phyloP scores from a whole-genome alignment of 1,140 invertebrate genomes.

The Bradysia coprophila region DNA sequence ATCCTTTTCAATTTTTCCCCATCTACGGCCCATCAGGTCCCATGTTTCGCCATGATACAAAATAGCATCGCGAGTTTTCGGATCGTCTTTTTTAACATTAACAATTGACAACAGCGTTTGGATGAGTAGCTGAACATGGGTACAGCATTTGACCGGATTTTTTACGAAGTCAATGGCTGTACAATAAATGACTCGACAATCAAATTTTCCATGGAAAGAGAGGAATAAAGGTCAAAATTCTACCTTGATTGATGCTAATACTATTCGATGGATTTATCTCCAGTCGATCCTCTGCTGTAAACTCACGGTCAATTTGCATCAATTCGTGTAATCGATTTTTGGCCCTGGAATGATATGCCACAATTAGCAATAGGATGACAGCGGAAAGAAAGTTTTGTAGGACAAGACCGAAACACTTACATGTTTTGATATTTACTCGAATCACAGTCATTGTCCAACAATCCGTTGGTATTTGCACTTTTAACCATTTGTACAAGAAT shows the following conservation, averaged over 20 bases:
- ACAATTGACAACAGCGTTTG: slow-evolving; percentile 73
- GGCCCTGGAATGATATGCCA: slow-evolving; percentile 41
- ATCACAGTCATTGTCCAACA: slow-evolving; percentile 95
- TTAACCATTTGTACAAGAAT: slow-evolving; percentile 99
- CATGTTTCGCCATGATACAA: slow-evolving; percentile 97
- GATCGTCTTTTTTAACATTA: slow-evolving; percentile 66
- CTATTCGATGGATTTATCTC: slow-evolving; percentile 81
- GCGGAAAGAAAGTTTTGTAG: background rate
- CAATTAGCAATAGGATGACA: background rate
- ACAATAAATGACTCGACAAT: too few relatives aligned
- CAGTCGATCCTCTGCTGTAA: slow-evolving; percentile 66
- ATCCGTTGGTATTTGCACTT: slow-evolving; percentile 94
- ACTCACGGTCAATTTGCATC: slow-evolving; percentile 81
- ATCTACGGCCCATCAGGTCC: slow-evolving; percentile 94
- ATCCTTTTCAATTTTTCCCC: slow-evolving; percentile 98
- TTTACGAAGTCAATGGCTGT: slow-evolving; percentile 91
- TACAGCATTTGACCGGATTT: slow-evolving; percentile 89
- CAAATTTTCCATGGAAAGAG: too few relatives aligned
- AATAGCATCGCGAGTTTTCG: slow-evolving; percentile 73
- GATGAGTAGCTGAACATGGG: slow-evolving; percentile 72
- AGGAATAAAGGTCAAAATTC: too few relatives aligned
- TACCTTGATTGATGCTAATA: slow-evolving; percentile 63
- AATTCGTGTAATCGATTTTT: slow-evolving; percentile 85
- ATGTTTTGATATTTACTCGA: slow-evolving; percentile 90
- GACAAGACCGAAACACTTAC: too few relatives aligned